These are phyloP conservation scores for Diarsia brunnea DNA, from an alignment of 2,888 invertebrate genomes.

Conservation along the genomic window DNA sequence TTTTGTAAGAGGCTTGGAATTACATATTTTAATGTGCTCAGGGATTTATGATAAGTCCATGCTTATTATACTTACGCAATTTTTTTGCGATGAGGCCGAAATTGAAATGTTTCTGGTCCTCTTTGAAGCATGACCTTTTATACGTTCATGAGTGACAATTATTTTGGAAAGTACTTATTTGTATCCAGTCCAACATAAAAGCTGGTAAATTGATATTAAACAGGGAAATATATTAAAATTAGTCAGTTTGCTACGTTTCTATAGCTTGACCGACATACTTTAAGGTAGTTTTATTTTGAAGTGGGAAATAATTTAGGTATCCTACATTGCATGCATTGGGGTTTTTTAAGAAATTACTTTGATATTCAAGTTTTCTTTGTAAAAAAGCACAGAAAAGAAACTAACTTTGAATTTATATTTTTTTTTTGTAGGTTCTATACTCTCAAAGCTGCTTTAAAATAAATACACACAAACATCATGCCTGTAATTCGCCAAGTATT, in stretches of 20 bases:
- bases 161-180: not conserved
- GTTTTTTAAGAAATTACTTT: too few relatives aligned
- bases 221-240: not conserved
- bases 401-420: too few relatives aligned
- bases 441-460: too few relatives aligned
- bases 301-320: too few relatives aligned
- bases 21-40: conserved; percentile 42
- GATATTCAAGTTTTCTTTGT: too few relatives aligned
- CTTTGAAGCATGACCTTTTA: not conserved
- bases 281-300: too few relatives aligned
- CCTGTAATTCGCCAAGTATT: too few relatives aligned
- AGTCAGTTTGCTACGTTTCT: not conserved
- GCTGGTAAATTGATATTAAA: not conserved
- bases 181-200: not conserved
- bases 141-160: not conserved
- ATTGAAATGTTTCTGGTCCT: conserved; percentile 6
- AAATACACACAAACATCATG: too few relatives aligned
- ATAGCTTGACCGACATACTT: too few relatives aligned
- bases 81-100: conserved; percentile 20
- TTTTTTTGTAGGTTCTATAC: too few relatives aligned
- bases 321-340: too few relatives aligned
- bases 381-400: too few relatives aligned
- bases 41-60: conserved; percentile 31
- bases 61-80: conserved; percentile 8
- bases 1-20: conserved; percentile 35